A percentile compares a stretch with the other conserved stretches of the same genome.
phyloP scores from a whole-genome alignment of 23 tunicate species.

The Clavelina lepadiformis region DNA sequence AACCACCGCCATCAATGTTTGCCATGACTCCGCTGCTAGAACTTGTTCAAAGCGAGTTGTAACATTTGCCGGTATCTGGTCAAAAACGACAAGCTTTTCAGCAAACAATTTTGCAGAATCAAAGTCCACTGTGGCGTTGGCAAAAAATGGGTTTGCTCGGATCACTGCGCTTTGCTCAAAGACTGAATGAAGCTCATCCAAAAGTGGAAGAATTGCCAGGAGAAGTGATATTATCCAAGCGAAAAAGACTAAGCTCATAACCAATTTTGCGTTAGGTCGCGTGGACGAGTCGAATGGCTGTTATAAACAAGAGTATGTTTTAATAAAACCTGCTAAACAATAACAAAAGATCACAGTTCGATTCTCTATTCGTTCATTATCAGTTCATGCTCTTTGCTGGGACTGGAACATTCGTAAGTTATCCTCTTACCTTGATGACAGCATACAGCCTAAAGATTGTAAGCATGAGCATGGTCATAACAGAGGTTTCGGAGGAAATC shows the following conservation, averaged over 20 bases:
- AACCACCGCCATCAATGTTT: background rate
- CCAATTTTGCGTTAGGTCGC: slow-evolving; percentile 14
- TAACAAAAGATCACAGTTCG: background rate
- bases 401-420: background rate
- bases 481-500: slow-evolving; percentile 54
- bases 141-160: slow-evolving; percentile 62
- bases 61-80: background rate
- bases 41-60: no score
- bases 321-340: background rate
- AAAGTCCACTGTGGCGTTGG: slow-evolving; percentile 35
- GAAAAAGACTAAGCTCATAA: slow-evolving; percentile 13
- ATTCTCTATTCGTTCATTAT: background rate
- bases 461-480: slow-evolving; percentile 43
- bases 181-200: slow-evolving; percentile 12
- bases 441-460: slow-evolving; percentile 45
- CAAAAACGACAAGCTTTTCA: slow-evolving; percentile 10
- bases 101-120: slow-evolving; percentile 27
- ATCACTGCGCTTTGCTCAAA: slow-evolving; percentile 46
- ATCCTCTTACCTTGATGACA: slow-evolving; percentile 42
- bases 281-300: slow-evolving; percentile 65
- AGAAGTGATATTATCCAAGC: slow-evolving; percentile 49
- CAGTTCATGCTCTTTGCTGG: background rate
- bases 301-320: background rate
- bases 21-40: slow-evolving; percentile 8
- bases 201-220: slow-evolving; percentile 53